Evolutionary conservation across 2,888 invertebrate genomes (phyloP).

Genomic region (Volucella bombylans): DNA sequence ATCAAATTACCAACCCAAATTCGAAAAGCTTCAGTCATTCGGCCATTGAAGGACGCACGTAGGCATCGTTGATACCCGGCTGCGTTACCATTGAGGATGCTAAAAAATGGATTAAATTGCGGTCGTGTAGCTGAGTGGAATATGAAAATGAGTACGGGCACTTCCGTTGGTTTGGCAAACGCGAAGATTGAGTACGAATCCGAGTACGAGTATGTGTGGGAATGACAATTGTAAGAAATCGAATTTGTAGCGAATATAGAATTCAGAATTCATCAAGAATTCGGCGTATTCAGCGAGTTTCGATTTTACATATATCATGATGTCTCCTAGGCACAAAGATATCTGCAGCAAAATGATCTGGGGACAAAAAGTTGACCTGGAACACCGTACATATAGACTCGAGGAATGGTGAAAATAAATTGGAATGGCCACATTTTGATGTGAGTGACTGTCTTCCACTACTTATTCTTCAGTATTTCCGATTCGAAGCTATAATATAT

Average conservation of each 20-base stretch:
- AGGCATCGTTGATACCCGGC: conserved; percentile 52
- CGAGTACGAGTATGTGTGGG: conserved; percentile 10
- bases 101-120: conserved; percentile 67
- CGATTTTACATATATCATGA: conserved; percentile 27
- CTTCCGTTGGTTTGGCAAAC: conserved; percentile 6
- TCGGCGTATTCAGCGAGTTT: conserved; percentile 17
- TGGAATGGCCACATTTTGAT: no score
- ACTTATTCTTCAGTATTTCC: no score
- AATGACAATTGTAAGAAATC: conserved; percentile 34
- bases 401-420: no score
- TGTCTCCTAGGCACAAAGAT: neutral
- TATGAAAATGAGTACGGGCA: conserved; percentile 46
- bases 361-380: neutral
- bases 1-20: conserved; percentile 62
- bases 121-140: conserved; percentile 66
- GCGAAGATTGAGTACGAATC: conserved; percentile 2
- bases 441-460: no score
- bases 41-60: conserved; percentile 62
- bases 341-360: neutral
- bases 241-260: conserved; percentile 43
- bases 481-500: no score
- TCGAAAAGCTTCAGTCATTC: conserved; percentile 36
- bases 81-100: conserved; percentile 41
- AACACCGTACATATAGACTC: neutral
- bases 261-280: neutral